Evolutionary conservation across 2,113 vertebrate species (phyloP).

Genomic region (Nipponia nippon): DNA sequence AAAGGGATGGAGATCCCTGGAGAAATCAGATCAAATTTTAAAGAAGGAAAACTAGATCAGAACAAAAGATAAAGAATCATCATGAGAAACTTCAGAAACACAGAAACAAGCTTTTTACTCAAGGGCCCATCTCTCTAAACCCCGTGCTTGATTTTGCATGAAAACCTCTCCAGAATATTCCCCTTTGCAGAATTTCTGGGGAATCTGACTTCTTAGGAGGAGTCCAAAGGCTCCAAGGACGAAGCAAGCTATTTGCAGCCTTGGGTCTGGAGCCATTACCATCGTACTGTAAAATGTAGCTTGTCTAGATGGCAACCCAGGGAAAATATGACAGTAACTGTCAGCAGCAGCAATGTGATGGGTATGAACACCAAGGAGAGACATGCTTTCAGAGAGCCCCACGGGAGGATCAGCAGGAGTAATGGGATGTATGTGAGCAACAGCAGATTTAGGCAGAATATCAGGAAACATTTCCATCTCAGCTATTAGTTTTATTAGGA

Average conservation of each 20-base stretch:
- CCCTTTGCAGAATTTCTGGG: neutral
- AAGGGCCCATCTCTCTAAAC: neutral
- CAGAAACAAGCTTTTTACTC: neutral
- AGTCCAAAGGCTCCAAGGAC: neutral
- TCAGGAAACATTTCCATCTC: conserved; percentile 39
- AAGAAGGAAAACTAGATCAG: neutral
- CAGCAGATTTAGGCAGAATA: conserved; percentile 17
- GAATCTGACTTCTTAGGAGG: neutral
- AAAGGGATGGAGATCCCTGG: neutral
- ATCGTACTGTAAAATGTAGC: neutral
- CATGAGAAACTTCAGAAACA: neutral
- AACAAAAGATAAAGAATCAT: neutral
- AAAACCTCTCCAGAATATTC: neutral
- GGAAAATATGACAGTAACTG: conserved; percentile 24
- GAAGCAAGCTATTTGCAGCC: neutral
- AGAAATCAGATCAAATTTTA: neutral
- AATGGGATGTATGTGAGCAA: conserved; percentile 23
- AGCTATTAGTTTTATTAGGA: conserved; percentile 51
- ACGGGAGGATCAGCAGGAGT: neutral
- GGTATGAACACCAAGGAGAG: neutral
- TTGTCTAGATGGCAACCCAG: neutral
- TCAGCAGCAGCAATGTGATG: conserved; percentile 5
- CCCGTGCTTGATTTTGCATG: neutral
- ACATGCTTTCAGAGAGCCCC: neutral
- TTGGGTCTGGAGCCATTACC: neutral